Conservation (phyloP, 1,140 invertebrate species). For the Lycorma delicatula region DNA sequence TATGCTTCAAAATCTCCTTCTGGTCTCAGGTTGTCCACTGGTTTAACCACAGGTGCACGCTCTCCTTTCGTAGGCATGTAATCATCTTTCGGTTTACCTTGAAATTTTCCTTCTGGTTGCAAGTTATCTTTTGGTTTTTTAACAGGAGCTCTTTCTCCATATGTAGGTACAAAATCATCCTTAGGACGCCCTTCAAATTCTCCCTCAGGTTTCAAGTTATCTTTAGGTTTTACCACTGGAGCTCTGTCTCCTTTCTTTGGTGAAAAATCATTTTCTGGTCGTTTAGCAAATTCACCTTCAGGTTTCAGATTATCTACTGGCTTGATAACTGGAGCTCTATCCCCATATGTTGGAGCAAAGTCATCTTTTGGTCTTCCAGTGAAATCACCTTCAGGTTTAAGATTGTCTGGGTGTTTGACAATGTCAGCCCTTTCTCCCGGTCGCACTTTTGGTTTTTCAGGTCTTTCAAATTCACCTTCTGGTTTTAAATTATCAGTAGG, state of each 20-base stretch:
- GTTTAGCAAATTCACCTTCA: conserved; percentile 44
- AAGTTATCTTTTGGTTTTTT: conserved; percentile 43
- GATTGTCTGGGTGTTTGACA: conserved; percentile 41
- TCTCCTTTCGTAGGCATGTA: conserved; percentile 29
- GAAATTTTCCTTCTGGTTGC: conserved; percentile 37
- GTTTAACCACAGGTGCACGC: conserved; percentile 33
- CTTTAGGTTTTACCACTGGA: conserved; percentile 38
- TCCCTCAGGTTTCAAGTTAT: conserved; percentile 47
- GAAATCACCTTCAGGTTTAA: conserved; percentile 51
- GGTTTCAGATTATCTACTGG: conserved; percentile 48
- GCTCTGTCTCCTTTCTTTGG: conserved; percentile 42
- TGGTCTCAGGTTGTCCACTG: conserved; percentile 40
- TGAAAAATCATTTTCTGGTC: conserved; percentile 41
- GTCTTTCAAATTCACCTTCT: conserved; percentile 43
- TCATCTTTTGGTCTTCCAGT: conserved; percentile 40
- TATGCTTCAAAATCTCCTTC: conserved; percentile 43
- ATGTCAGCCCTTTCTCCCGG: conserved; percentile 30
- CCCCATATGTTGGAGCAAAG: conserved; percentile 29
- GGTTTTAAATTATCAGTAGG: conserved; percentile 42
- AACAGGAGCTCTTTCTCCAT: conserved; percentile 32
- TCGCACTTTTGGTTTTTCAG: conserved; percentile 22
- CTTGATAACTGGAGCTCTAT: conserved; percentile 27
- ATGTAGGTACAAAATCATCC: conserved; percentile 29
- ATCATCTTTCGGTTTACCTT: conserved; percentile 27
- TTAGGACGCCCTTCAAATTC: conserved; percentile 39